Percentiles rank a stretch among this genome's conserved stretches.
phyloP scores from a whole-genome alignment of 2,888 invertebrate genomes.

The Drosophila maculinotata region DNA sequence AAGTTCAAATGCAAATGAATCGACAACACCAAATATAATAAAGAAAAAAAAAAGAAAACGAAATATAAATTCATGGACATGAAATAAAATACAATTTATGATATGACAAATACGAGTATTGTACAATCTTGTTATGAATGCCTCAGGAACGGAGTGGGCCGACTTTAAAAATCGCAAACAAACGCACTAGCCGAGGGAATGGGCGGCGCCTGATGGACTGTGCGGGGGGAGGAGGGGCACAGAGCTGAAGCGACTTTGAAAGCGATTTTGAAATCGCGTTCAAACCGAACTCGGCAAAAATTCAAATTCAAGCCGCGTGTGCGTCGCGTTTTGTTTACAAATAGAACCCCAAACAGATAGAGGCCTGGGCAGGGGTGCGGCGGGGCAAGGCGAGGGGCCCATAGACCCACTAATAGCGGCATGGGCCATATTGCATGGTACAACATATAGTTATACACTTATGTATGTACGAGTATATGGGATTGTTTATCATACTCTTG shows the following conservation, averaged over 20 bases:
- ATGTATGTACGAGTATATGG: slow-evolving; percentile 19
- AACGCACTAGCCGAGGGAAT: background rate
- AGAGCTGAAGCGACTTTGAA: slow-evolving; percentile 41
- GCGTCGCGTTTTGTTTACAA: slow-evolving; percentile 74
- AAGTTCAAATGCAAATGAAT: slow-evolving; percentile 57
- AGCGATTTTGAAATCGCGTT: slow-evolving; percentile 66
- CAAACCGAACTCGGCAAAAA: slow-evolving; percentile 39
- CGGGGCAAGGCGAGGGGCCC: background rate
- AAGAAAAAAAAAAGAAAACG: background rate
- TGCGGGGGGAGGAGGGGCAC: background rate
- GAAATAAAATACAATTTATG: slow-evolving; percentile 50
- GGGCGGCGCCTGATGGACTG: slow-evolving; percentile 1
- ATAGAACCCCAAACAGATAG: slow-evolving; percentile 39
- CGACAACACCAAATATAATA: slow-evolving; percentile 4
- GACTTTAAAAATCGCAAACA: slow-evolving; percentile 34
- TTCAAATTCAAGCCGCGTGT: slow-evolving; percentile 67
- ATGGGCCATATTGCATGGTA: slow-evolving; percentile 42
- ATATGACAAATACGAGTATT: slow-evolving; percentile 52
- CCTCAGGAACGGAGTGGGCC: slow-evolving; percentile 28
- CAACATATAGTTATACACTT: slow-evolving; percentile 35
- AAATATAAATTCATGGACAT: slow-evolving; percentile 31
- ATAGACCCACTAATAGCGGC: slow-evolving; percentile 32
- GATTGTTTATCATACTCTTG: slow-evolving; percentile 21
- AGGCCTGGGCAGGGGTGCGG: background rate
- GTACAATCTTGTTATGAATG: slow-evolving; percentile 47